A percentile compares a stretch with the other conserved stretches of the same genome.
phyloP scores from a whole-genome alignment of 2,797 vertebrate species.

The Rhabdophis nuchalis region DNA sequence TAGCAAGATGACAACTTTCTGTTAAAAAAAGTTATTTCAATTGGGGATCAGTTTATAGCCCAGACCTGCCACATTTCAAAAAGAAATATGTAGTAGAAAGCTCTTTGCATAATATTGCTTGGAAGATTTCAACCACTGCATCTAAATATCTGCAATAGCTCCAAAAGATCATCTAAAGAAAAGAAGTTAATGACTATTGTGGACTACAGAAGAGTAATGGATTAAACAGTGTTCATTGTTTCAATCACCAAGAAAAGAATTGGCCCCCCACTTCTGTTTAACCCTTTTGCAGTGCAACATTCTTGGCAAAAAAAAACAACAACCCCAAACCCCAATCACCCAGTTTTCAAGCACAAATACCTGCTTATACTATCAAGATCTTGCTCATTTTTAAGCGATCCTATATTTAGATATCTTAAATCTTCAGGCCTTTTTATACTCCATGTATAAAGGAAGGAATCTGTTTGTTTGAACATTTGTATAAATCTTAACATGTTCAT shows the following conservation, averaged over 20 bases:
- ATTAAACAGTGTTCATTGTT: not conserved
- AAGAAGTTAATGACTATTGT: conserved; percentile 2
- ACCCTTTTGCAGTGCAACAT: not conserved
- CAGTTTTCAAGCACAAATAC: not conserved
- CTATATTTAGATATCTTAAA: not conserved
- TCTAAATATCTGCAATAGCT: not conserved
- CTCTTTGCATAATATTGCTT: not conserved
- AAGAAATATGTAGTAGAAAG: not conserved
- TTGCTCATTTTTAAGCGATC: not conserved
- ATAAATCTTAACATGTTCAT: not conserved
- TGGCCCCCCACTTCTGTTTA: not conserved
- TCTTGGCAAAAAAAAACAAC: not conserved
- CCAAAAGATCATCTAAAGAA: not conserved
- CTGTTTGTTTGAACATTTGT: not conserved
- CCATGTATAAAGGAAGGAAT: not conserved
- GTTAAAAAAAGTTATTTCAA: not conserved
- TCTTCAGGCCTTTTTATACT: not conserved
- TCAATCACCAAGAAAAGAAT: not conserved
- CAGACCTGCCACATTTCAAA: not conserved
- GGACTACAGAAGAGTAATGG: not conserved
- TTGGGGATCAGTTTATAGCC: not conserved
- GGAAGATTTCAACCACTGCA: not conserved
- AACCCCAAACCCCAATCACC: no score
- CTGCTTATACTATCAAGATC: not conserved
- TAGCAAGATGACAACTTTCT: not conserved